phyloP scores from a whole-genome alignment of 2,113 vertebrate species.

The Eolophus roseicapilla region DNA sequence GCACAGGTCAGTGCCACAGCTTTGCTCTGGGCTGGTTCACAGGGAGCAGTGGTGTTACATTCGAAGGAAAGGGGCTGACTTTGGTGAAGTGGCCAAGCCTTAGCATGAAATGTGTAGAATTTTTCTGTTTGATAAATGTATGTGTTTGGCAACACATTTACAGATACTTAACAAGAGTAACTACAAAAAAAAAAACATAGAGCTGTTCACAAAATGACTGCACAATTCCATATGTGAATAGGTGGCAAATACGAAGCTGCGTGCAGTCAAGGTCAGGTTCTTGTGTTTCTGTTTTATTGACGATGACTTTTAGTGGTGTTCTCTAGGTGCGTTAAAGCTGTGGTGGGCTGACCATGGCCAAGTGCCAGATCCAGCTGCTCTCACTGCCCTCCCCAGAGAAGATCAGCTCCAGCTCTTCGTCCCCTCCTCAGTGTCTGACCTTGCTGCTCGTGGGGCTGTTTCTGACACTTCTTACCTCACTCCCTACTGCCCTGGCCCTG shows the following conservation, averaged over 20 bases:
- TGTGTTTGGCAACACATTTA: background rate
- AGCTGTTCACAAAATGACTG: background rate
- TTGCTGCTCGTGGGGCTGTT: background rate
- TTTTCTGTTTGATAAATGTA: background rate
- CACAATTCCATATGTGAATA: background rate
- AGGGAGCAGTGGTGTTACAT: background rate
- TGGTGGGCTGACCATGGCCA: background rate
- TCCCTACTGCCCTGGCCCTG: background rate
- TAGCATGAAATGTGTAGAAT: background rate
- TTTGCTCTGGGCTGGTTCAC: background rate
- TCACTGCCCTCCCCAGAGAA: background rate
- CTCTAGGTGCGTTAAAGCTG: accelerated
- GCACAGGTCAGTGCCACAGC: background rate
- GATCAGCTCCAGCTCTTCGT: background rate
- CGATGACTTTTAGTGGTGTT: background rate
- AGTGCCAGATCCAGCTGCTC: background rate
- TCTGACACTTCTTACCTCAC: background rate
- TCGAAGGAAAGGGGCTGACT: background rate
- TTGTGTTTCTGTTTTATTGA: background rate
- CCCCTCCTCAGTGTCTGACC: background rate
- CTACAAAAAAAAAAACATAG: background rate
- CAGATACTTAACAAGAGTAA: background rate
- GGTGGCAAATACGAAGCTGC: background rate
- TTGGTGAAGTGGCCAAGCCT: background rate
- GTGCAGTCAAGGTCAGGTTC: background rate